These are phyloP conservation scores for Drosophila limbata DNA, from an alignment of 2,888 invertebrate genomes.

Conservation along the genomic window DNA sequence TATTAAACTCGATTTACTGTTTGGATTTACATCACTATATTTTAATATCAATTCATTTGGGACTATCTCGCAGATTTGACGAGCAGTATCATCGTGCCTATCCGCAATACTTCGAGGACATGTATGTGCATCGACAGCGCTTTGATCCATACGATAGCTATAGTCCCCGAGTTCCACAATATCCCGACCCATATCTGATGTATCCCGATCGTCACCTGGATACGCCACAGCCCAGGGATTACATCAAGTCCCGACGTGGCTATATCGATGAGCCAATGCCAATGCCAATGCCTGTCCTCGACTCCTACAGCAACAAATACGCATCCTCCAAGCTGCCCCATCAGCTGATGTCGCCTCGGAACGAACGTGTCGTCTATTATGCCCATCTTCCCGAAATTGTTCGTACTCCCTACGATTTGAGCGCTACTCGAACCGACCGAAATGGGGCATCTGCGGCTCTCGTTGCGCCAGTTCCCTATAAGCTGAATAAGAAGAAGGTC, in stretches of 20 bases:
- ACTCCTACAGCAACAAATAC: constrained; percentile 62
- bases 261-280: constrained; percentile 74
- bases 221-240: constrained; percentile 82
- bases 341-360: constrained; percentile 44
- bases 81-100: constrained; percentile 83
- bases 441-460: constrained; percentile 39
- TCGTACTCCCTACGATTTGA: constrained; percentile 85
- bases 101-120: constrained; percentile 83
- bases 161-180: constrained; percentile 82
- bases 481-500: constrained; percentile 61
- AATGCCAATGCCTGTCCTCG: constrained; percentile 49
- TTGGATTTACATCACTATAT: background rate
- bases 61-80: constrained; percentile 75
- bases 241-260: constrained; percentile 56
- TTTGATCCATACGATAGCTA: constrained; percentile 85
- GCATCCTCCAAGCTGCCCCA: constrained; percentile 66
- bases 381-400: constrained; percentile 90
- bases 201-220: constrained; percentile 85
- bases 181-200: constrained; percentile 83
- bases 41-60: background rate
- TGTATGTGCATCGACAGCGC: constrained; percentile 83
- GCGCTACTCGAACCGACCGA: constrained; percentile 40
- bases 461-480: constrained; percentile 30
- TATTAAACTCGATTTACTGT: too few species aligned
- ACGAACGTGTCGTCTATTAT: constrained; percentile 89